phyloP scores from a whole-genome alignment of 2,113 vertebrate species.

The Dasyornis broadbenti region DNA sequence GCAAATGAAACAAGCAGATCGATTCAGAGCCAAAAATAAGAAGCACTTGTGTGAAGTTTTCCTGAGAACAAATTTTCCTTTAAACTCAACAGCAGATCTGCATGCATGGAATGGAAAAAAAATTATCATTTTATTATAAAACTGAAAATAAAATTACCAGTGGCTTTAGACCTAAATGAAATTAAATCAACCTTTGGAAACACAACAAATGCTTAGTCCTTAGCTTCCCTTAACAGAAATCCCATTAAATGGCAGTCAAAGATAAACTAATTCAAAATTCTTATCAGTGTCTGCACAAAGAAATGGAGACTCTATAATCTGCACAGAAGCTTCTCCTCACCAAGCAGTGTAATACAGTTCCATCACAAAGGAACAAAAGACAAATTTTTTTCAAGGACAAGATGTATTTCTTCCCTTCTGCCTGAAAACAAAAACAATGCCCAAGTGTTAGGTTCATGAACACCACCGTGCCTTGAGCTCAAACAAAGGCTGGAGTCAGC shows the following conservation, averaged over 20 bases:
- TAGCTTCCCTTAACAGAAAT: not conserved
- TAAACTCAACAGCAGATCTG: not conserved
- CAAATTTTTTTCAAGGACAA: not conserved
- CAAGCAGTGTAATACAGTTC: not conserved
- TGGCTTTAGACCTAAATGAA: not conserved
- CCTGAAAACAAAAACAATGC: not conserved
- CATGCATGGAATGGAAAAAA: not conserved
- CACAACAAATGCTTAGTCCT: not conserved
- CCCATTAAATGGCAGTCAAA: not conserved
- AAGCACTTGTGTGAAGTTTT: not conserved
- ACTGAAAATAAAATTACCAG: not conserved
- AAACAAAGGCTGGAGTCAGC: not conserved
- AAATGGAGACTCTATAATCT: not conserved
- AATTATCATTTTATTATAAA: not conserved
- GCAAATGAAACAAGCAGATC: not conserved
- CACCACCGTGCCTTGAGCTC: not conserved
- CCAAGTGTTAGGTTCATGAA: not conserved
- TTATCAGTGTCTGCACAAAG: not conserved
- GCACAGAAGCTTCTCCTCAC: not conserved
- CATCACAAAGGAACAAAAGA: not conserved
- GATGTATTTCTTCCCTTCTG: not conserved
- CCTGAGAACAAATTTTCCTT: not conserved
- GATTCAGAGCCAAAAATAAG: not conserved
- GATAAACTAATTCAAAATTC: not conserved
- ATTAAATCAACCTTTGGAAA: not conserved